These are phyloP conservation scores for Manacus vitellinus DNA, from an alignment of 2,113 vertebrate genomes.

Conservation along the genomic window DNA sequence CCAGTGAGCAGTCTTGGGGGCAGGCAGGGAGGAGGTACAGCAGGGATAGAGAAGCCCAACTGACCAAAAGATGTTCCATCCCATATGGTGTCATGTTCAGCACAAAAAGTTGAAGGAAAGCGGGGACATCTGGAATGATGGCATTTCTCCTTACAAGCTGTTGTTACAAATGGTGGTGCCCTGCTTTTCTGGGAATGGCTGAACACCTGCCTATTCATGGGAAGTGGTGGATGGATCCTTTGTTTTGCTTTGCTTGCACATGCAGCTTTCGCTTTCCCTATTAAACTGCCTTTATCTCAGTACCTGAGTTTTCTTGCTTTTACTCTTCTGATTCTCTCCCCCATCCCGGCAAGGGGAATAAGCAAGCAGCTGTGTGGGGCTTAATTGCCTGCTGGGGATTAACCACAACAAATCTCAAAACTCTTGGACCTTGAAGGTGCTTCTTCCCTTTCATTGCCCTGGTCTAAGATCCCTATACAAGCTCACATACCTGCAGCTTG, in stretches of 20 bases:
- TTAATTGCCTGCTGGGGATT: neutral
- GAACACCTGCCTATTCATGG: neutral
- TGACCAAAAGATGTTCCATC: neutral
- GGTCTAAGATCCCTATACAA: neutral
- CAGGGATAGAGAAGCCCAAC: neutral
- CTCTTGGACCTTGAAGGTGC: neutral
- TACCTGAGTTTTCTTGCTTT: neutral
- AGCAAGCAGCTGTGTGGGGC: neutral
- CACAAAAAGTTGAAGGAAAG: neutral
- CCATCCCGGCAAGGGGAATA: neutral
- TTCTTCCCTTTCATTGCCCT: neutral
- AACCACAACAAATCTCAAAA: neutral
- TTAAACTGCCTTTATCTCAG: neutral
- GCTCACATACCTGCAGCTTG: neutral
- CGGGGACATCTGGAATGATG: neutral
- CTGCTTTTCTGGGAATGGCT: neutral
- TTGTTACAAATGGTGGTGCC: neutral
- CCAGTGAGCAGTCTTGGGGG: neutral
- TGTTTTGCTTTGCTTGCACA: neutral
- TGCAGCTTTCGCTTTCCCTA: neutral
- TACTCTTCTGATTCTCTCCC: neutral
- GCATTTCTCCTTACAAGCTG: neutral
- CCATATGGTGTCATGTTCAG: neutral
- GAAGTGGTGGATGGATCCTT: neutral
- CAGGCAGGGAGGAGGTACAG: neutral